phyloP scores from a whole-genome alignment of 2,113 vertebrate species.

The Onychostruthus taczanowskii region DNA sequence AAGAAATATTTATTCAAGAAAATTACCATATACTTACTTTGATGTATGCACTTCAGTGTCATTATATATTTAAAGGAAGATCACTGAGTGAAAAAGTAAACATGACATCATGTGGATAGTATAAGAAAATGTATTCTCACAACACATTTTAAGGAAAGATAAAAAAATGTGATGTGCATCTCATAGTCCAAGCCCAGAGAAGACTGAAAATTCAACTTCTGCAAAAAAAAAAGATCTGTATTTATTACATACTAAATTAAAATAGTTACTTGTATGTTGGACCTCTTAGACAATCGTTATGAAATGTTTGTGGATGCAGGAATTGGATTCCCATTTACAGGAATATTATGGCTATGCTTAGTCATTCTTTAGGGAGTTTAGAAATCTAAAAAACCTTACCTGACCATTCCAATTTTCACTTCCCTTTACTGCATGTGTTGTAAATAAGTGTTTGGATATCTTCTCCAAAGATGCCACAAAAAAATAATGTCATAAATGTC shows the following conservation, averaged over 20 bases:
- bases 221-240: neutral
- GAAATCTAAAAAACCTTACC: neutral
- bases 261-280: neutral
- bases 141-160: neutral
- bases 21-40: neutral
- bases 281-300: neutral
- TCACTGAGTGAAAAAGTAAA: neutral
- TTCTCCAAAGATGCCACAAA: neutral
- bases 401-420: neutral
- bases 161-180: neutral
- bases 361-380: neutral
- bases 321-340: neutral
- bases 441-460: neutral
- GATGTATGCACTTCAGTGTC: neutral
- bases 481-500: neutral
- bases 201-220: slow-evolving; percentile 19
- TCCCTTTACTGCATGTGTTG: neutral
- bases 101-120: neutral
- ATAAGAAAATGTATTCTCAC: neutral
- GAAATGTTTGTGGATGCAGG: neutral
- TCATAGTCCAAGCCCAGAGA: neutral
- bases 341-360: neutral
- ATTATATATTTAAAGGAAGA: neutral
- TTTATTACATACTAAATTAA: neutral
- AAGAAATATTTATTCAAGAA: neutral